phyloP scores from a whole-genome alignment of 2,113 vertebrate genomes.

The Tachuris rubrigastra region DNA sequence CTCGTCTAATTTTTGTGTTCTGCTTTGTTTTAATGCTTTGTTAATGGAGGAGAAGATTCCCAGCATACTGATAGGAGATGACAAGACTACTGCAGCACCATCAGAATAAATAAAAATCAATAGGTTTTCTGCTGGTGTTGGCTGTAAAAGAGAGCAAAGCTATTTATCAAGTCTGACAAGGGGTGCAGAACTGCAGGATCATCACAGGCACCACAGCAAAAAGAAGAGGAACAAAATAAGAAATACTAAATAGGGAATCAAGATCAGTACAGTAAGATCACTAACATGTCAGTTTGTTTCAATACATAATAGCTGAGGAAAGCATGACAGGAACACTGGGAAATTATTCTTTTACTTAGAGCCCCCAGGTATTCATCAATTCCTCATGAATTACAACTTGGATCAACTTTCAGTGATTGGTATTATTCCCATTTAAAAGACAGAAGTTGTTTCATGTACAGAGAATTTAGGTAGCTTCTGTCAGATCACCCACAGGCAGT shows the following conservation, averaged over 20 bases:
- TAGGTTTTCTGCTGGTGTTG: slow-evolving; percentile 66
- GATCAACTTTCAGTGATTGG: not conserved
- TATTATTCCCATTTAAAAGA: not conserved
- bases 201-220: slow-evolving; percentile 31
- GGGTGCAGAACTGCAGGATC: slow-evolving; percentile 45
- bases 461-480: not conserved
- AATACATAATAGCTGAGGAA: not conserved
- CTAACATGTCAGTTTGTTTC: slow-evolving; percentile 25
- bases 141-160: slow-evolving; percentile 56
- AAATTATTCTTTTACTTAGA: not conserved
- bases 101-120: slow-evolving; percentile 81
- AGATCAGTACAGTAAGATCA: slow-evolving; percentile 18
- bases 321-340: not conserved
- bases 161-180: slow-evolving; percentile 70
- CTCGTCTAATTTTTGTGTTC: slow-evolving; percentile 28
- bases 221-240: not conserved
- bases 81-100: slow-evolving; percentile 73
- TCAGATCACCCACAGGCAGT: not conserved
- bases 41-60: not conserved
- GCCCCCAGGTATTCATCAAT: not conserved
- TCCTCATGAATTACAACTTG: not conserved
- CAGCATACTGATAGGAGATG: slow-evolving; percentile 68
- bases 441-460: not conserved
- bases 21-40: slow-evolving; percentile 24
- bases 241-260: slow-evolving; percentile 53